A percentile compares a stretch with the other conserved stretches of the same genome.
These are phyloP conservation scores for Gasterosteus nipponicus DNA, from an alignment of 2,113 vertebrate species.

Conservation along the genomic window DNA sequence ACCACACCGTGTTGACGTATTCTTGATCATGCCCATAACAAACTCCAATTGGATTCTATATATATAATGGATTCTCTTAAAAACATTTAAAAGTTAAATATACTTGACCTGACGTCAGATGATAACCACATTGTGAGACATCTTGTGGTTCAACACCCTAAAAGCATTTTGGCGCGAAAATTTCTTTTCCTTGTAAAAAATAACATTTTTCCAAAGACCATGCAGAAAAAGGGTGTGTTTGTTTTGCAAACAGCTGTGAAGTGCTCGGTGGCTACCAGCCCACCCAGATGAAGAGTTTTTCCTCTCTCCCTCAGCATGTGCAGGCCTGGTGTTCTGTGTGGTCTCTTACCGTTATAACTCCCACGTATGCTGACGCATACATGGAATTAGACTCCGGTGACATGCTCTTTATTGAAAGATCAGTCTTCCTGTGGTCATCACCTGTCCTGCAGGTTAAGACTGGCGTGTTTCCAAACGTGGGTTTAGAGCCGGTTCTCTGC, in stretches of 20 bases:
- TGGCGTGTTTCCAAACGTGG: constrained; percentile 22
- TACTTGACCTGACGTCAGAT: constrained; percentile 11
- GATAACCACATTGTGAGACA: constrained; percentile 22
- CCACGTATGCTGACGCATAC: too few relatives aligned
- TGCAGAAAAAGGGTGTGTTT: constrained; percentile 17
- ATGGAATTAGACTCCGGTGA: too few relatives aligned
- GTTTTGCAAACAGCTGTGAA: constrained; percentile 15
- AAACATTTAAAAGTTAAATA: constrained; percentile 10
- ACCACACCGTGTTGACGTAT: not conserved
- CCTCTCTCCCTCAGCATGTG: constrained; percentile 20
- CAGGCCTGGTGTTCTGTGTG: constrained; percentile 20
- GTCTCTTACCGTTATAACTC: not conserved
- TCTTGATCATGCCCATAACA: not conserved
- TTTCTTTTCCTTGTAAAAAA: constrained; percentile 16
- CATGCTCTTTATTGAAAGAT: too few relatives aligned
- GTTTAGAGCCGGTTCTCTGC: constrained; percentile 3
- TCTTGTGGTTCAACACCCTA: constrained; percentile 5
- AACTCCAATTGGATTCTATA: constrained; percentile 9
- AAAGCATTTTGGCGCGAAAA: too few relatives aligned
- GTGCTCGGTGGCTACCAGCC: constrained; percentile 7
- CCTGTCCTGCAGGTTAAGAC: not conserved
- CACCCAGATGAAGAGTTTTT: constrained; percentile 30
- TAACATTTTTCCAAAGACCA: not conserved
- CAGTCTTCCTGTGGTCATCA: not conserved
- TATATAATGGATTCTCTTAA: not conserved